Conservation (phyloP, 1,140 invertebrate species). For the Goniozus legneri region DNA sequence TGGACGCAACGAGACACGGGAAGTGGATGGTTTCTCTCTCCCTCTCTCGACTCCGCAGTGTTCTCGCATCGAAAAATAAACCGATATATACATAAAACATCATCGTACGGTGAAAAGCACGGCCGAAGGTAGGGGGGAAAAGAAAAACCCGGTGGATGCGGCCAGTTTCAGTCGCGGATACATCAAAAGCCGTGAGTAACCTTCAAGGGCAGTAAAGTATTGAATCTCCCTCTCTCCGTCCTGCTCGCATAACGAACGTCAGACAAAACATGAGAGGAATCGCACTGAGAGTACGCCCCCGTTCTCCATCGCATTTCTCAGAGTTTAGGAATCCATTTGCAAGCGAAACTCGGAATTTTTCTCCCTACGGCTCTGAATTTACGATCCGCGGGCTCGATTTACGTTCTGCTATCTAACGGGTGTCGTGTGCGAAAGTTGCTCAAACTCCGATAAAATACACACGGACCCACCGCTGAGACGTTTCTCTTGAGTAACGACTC, state of each 20-base stretch:
- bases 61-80: too few species aligned
- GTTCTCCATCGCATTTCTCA: conserved; percentile 5
- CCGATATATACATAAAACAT: too few species aligned
- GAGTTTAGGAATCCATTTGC: conserved; percentile 48
- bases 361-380: conserved; percentile 32
- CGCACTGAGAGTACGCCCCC: conserved; percentile 18
- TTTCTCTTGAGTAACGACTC: background rate
- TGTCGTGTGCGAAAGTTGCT: conserved; percentile 25
- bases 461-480: background rate
- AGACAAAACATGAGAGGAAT: conserved; percentile 39
- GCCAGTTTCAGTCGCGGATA: conserved; percentile 15
- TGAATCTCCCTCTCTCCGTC: too few species aligned
- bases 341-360: conserved; percentile 35
- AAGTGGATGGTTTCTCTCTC: too few species aligned
- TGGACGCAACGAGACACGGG: too few species aligned
- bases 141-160: too few species aligned
- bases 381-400: conserved; percentile 33
- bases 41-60: too few species aligned
- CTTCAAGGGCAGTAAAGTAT: conserved; percentile 34
- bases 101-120: too few species aligned
- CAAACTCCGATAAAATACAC: too few species aligned
- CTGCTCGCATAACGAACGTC: conserved; percentile 43
- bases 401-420: conserved; percentile 28
- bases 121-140: too few species aligned
- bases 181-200: conserved; percentile 24